These are phyloP conservation scores for Drosophila phalerata DNA, from an alignment of 2,888 invertebrate species.

Conservation along the genomic window DNA sequence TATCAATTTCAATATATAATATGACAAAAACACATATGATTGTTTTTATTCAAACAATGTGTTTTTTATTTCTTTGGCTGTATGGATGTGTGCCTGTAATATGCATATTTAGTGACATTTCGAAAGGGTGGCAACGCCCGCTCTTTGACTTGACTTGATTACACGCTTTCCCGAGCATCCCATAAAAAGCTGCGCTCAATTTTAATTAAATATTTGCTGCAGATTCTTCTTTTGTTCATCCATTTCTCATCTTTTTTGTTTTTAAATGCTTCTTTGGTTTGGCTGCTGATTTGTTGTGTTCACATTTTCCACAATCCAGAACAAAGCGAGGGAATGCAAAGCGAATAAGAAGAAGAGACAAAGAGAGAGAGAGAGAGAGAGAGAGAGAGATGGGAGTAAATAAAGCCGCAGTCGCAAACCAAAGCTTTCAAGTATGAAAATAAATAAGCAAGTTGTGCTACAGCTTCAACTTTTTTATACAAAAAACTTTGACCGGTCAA, in stretches of 20 bases:
- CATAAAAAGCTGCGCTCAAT: constrained; percentile 32
- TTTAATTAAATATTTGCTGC: constrained; percentile 70
- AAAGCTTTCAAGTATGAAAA: constrained; percentile 66
- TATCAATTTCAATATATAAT: too few species aligned
- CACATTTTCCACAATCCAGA: constrained; percentile 17
- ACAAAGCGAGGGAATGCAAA: constrained; percentile 1
- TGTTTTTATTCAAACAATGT: neutral
- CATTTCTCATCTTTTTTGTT: neutral
- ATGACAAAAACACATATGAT: neutral
- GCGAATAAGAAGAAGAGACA: neutral
- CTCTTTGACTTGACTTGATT: constrained; percentile 9
- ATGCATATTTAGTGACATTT: neutral
- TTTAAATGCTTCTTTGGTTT: neutral
- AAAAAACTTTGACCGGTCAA: constrained; percentile 47
- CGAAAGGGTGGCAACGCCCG: constrained; percentile 34
- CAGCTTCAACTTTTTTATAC: constrained; percentile 30
- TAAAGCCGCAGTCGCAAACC: constrained; percentile 38
- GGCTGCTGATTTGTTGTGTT: constrained; percentile 42
- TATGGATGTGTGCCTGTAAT: neutral
- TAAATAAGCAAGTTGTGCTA: constrained; percentile 61
- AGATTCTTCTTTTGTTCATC: constrained; percentile 19
- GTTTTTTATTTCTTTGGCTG: neutral
- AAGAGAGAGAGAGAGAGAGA: neutral
- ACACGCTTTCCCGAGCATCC: neutral
- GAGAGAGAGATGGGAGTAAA: neutral